These are phyloP conservation scores for Mionectes olivaceus DNA, from an alignment of 2,797 vertebrate genomes.

Conservation along the genomic window DNA sequence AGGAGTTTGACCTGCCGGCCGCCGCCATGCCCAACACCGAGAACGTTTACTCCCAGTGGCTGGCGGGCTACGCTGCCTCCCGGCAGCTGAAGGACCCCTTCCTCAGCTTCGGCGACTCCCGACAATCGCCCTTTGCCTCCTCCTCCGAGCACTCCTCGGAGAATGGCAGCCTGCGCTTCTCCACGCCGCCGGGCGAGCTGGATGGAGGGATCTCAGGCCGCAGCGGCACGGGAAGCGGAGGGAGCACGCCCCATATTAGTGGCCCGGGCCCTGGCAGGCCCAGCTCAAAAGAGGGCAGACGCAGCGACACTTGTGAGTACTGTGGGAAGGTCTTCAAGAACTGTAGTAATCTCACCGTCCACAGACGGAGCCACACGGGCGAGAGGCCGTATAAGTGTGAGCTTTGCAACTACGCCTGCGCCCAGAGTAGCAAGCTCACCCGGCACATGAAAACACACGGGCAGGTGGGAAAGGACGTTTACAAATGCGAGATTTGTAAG, in stretches of 20 bases:
- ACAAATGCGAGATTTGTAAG: constrained; percentile 99
- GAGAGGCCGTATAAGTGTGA: constrained; percentile 99
- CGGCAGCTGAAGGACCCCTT: constrained; percentile 99
- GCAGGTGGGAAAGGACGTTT: constrained; percentile 99
- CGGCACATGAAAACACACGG: constrained; percentile 99
- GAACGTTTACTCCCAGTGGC: constrained; percentile 99
- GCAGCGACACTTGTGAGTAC: constrained; percentile 98
- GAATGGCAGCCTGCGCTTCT: constrained; percentile 99
- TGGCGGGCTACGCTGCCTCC: constrained; percentile 96
- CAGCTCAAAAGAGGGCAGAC: constrained; percentile 97
- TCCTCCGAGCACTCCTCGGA: constrained; percentile 99
- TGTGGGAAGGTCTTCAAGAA: constrained; percentile 99
- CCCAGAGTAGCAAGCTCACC: constrained; percentile 99
- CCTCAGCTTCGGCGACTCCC: constrained; percentile 97
- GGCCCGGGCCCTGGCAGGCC: constrained; percentile 92
- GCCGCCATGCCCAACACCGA: constrained; percentile 97
- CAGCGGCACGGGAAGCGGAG: constrained; percentile 97
- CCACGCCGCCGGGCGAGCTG: constrained; percentile 96
- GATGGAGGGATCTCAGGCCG: constrained; percentile 97
- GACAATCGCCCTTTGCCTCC: constrained; percentile 99
- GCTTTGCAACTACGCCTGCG: constrained; percentile 99
- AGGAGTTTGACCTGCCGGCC: constrained; percentile 96
- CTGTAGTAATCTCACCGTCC: constrained; percentile 99
- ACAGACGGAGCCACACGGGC: constrained; percentile 99
- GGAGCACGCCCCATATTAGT: constrained; percentile 98